Percentiles rank a stretch among this genome's conserved stretches.
phyloP scores from a whole-genome alignment of 2,888 invertebrate species.

The Platycnemis pennipes region DNA sequence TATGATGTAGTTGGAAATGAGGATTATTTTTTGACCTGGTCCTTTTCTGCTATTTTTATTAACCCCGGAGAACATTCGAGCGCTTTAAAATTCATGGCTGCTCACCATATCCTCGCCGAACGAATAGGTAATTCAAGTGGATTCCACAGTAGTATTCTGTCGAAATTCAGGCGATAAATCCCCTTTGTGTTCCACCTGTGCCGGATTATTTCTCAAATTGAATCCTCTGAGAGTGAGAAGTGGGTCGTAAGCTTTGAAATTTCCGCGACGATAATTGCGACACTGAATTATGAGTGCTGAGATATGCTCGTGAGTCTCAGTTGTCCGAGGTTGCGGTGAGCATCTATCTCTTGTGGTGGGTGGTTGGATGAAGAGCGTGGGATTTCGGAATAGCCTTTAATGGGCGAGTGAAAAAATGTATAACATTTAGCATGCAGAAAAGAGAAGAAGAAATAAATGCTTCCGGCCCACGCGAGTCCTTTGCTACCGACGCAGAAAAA shows the following conservation, averaged over 20 bases:
- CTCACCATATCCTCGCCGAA: background rate
- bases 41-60: too few species aligned
- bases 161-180: background rate
- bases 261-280: background rate
- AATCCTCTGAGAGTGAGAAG: background rate
- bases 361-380: background rate
- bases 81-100: too few species aligned
- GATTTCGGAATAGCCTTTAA: slow-evolving; percentile 5
- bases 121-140: background rate
- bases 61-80: too few species aligned
- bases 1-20: too few species aligned
- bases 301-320: background rate
- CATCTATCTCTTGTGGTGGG: background rate
- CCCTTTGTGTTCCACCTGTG: background rate
- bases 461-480: background rate
- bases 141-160: background rate
- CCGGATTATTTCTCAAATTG: background rate
- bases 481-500: background rate
- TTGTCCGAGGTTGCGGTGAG: background rate
- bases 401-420: background rate
- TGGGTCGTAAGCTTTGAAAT: background rate
- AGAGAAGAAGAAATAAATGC: background rate
- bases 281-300: background rate
- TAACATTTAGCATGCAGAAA: background rate
- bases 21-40: too few species aligned